Percentiles rank a stretch among this genome's conserved stretches.
Conservation (phyloP, 2,888 invertebrate species). For the Tipula lateralis region DNA sequence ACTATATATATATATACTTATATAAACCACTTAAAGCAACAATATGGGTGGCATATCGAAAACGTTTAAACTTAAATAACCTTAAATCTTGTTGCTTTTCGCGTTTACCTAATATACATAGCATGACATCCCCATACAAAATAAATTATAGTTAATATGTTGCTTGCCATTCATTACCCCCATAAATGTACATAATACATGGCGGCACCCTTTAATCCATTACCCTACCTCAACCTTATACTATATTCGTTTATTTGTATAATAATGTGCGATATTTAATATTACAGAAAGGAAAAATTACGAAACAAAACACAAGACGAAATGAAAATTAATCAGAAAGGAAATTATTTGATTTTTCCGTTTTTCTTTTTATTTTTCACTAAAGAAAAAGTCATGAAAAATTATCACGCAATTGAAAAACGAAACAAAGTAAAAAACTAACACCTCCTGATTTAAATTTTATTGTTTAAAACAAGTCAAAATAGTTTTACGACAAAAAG, state of each 20-base stretch:
- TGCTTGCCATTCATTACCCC: background rate
- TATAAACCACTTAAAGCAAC: background rate
- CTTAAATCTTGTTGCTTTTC: background rate
- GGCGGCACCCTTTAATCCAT: background rate
- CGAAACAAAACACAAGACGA: background rate
- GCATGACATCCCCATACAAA: background rate
- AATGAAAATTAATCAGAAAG: background rate
- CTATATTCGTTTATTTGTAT: background rate
- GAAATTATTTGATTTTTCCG: constrained; percentile 11
- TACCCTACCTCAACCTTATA: background rate
- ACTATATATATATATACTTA: background rate
- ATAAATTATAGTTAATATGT: background rate
- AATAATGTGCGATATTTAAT: background rate
- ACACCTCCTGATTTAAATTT: background rate
- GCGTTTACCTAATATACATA: background rate
- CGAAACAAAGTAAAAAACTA: background rate
- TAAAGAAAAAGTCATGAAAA: background rate
- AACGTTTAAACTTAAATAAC: background rate
- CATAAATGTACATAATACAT: background rate
- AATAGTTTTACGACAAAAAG: background rate
- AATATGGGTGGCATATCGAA: background rate
- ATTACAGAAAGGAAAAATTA: background rate
- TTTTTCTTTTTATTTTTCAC: background rate
- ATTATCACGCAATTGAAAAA: constrained; percentile 5
- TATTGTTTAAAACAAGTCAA: background rate